Conservation (phyloP, 2,113 vertebrate genomes). For the Gymnogyps californianus region DNA sequence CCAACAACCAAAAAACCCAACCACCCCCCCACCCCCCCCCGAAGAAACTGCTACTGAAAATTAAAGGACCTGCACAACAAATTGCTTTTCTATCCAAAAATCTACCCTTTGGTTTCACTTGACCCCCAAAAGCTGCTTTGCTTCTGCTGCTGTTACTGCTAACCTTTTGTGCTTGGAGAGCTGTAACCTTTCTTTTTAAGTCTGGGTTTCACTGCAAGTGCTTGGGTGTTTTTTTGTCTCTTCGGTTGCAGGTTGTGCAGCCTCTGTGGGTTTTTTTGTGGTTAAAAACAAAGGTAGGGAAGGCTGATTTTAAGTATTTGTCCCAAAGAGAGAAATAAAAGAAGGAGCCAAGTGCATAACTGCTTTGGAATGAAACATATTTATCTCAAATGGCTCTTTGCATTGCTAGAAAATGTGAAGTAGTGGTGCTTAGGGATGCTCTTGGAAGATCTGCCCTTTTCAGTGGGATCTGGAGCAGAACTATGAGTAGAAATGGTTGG, state of each 20-base stretch:
- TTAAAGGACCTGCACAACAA: background rate
- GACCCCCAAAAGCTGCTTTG: background rate
- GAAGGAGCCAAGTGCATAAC: background rate
- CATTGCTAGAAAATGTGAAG: background rate
- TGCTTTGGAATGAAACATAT: background rate
- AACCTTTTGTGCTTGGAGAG: background rate
- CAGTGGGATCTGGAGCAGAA: constrained; percentile 5
- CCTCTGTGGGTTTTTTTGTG: background rate
- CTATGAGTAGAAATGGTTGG: background rate
- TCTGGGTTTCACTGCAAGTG: background rate
- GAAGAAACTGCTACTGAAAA: background rate
- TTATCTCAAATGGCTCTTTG: background rate
- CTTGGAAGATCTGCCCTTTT: background rate
- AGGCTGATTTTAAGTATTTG: constrained; percentile 1
- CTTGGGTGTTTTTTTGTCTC: background rate
- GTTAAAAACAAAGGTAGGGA: background rate
- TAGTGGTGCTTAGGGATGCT: background rate
- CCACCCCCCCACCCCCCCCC: background rate
- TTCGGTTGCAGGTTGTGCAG: background rate
- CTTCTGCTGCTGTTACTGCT: background rate
- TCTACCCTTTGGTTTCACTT: background rate
- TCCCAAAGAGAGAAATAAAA: constrained; percentile 12
- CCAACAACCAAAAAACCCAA: background rate
- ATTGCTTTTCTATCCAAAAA: background rate
- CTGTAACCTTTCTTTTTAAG: background rate